A percentile compares a stretch with the other conserved stretches of the same genome.
phyloP scores from a whole-genome alignment of 2,113 vertebrate genomes.

The Dromas ardeola region DNA sequence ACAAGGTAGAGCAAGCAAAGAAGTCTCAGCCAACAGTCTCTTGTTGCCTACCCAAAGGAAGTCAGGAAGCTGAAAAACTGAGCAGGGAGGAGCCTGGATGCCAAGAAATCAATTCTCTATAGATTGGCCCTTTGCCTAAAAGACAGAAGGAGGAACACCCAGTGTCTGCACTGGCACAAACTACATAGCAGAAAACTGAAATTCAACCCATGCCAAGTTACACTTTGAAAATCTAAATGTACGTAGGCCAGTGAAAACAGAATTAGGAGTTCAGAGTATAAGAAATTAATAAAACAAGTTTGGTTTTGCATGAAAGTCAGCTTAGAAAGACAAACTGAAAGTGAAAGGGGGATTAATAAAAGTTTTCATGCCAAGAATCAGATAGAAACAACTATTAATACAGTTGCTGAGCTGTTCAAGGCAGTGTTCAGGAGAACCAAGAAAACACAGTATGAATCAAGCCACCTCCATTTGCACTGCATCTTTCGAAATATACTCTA shows the following conservation, averaged over 20 bases:
- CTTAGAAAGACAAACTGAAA: conserved; percentile 37
- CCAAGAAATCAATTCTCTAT: conserved; percentile 34
- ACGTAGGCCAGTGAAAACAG: conserved; percentile 34
- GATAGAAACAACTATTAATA: not conserved
- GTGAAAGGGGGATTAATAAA: not conserved
- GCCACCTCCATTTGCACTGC: not conserved
- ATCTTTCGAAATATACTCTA: not conserved
- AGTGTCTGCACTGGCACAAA: conserved; percentile 62
- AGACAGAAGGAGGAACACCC: conserved; percentile 66
- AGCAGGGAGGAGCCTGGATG: conserved; percentile 34
- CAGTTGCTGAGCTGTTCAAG: not conserved
- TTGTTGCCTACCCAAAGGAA: conserved; percentile 17
- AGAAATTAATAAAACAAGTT: conserved; percentile 29
- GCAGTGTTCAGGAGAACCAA: not conserved
- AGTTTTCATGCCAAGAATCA: not conserved
- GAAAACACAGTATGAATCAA: not conserved
- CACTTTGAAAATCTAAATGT: conserved; percentile 24
- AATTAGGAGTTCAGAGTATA: not conserved
- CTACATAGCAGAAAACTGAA: conserved; percentile 52
- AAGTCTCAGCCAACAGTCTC: not conserved
- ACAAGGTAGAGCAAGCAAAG: not conserved
- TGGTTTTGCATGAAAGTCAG: not conserved
- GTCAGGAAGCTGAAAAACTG: conserved; percentile 13
- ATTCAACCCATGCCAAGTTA: conserved; percentile 52
- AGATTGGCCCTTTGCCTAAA: conserved; percentile 61